Base-by-base conservation (phyloP, 2,797 vertebrate species). In the Brachyalestes nurse region DNA sequence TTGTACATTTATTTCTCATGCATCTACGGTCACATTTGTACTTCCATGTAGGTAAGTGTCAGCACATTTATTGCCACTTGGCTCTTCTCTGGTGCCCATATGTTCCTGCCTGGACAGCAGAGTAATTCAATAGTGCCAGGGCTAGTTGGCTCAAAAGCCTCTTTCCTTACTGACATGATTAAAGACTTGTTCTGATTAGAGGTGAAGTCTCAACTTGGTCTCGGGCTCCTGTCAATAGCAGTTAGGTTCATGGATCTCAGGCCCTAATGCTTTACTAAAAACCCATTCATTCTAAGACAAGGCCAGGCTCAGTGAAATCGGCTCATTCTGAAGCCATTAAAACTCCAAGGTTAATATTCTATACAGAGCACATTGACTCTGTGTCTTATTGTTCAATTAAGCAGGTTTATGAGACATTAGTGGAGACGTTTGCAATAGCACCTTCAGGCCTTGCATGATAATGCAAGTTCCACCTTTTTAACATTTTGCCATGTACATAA, bases 101-200 rank as follows among this genome's bases (percentile, higher is more conserved):
- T 85, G 72, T 79, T 81, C 66, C 21, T 25, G 45, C 85, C 86
- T 84, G 86, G 86, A 89, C 84, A 73, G 84, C 88, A 76, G 86
- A 85, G 93, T 92, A 93, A 94, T 90, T 86, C 85, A 90, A 93
- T 90, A 89, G 89, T 77, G 86, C 74, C 40, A 78, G 88, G 91
- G 88, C 86, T 86, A 88, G 90, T 90, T 88, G 89, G 90, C 91
- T 91, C 75, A 78, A 79, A 89, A 88, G 88, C 88, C 79, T 86
- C 87, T 82, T 82, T 81, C 66, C 82, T 86, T 88, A 88, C 83
- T 16, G 87, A 88, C 89, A 87, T 94, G 93, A 94, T 95, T 93
- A 95, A 94, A 94, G 93, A 86, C 86, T 84, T 80, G 81, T 88
- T 86, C 89, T 93, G 93, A 93, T 93, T 93, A 90, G 89, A 90